phyloP scores from a whole-genome alignment of 2,113 vertebrate species.

The Cardinalis cardinalis region DNA sequence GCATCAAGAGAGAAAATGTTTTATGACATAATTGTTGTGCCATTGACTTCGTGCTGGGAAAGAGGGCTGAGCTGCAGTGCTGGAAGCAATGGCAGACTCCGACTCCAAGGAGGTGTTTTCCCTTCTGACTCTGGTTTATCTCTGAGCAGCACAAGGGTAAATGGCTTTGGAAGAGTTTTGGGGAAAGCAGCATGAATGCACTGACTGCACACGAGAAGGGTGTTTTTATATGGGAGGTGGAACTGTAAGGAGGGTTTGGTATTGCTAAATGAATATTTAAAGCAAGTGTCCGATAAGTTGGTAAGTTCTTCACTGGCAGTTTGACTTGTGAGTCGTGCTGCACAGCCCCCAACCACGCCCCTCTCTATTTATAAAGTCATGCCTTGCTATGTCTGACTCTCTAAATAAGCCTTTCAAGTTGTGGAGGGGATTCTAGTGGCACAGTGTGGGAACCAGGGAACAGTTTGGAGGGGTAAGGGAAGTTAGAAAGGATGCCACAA shows the following conservation, averaged over 20 bases:
- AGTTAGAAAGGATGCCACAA: not conserved
- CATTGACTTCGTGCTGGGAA: not conserved
- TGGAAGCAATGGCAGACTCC: not conserved
- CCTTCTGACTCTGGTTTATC: not conserved
- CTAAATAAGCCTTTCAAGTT: slow-evolving; percentile 51
- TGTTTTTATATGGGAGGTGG: not conserved
- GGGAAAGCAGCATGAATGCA: not conserved
- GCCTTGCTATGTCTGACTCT: slow-evolving; percentile 58
- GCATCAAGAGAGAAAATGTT: not conserved
- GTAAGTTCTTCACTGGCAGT: slow-evolving; percentile 15
- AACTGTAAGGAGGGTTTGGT: not conserved
- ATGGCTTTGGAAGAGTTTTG: not conserved
- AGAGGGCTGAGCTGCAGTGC: not conserved
- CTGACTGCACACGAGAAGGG: not conserved
- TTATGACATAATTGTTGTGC: fast-evolving
- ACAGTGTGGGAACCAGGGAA: not conserved
- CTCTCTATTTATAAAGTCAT: slow-evolving; percentile 73
- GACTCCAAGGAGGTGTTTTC: not conserved
- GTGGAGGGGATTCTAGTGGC: slow-evolving; percentile 7
- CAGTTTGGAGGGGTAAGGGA: not conserved
- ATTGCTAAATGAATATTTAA: slow-evolving; percentile 36
- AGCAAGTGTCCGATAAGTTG: slow-evolving; percentile 44
- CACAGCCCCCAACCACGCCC: slow-evolving; percentile 38
- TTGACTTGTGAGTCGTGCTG: slow-evolving; percentile 61
- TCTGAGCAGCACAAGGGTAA: not conserved